Conservation (phyloP, 1,140 invertebrate species). For the Drosophila albomicans region DNA sequence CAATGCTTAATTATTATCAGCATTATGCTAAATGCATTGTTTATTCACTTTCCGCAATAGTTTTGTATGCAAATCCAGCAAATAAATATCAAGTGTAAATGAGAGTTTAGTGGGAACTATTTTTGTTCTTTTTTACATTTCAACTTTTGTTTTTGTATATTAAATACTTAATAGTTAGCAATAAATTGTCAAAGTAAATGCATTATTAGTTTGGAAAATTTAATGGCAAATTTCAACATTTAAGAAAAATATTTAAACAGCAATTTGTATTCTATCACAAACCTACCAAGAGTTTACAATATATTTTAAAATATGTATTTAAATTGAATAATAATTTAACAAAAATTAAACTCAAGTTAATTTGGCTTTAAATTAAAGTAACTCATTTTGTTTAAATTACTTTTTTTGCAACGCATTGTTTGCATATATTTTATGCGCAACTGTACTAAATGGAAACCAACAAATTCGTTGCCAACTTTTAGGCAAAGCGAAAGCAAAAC, state of each 20-base stretch:
- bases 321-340: too few relatives aligned
- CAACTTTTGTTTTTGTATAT: background rate
- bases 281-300: too few relatives aligned
- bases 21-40: conserved; percentile 8
- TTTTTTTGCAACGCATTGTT: background rate
- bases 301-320: too few relatives aligned
- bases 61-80: conserved; percentile 10
- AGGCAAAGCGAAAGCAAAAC: too few relatives aligned
- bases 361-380: background rate
- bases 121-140: too few relatives aligned
- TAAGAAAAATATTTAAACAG: too few relatives aligned
- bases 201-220: too few relatives aligned
- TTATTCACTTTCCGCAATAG: background rate
- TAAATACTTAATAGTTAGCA: background rate
- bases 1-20: background rate
- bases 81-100: conserved; percentile 2
- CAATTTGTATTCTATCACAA: too few relatives aligned
- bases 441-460: background rate
- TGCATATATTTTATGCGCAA: conserved; percentile 17
- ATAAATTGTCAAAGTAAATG: background rate
- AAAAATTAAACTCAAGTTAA: background rate
- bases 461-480: conserved; percentile 14
- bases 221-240: too few relatives aligned
- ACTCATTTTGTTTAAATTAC: background rate
- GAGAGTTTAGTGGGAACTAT: background rate